Evolutionary conservation across 2,113 vertebrate genomes (phyloP).

Genomic region (Edolisoma coerulescens): DNA sequence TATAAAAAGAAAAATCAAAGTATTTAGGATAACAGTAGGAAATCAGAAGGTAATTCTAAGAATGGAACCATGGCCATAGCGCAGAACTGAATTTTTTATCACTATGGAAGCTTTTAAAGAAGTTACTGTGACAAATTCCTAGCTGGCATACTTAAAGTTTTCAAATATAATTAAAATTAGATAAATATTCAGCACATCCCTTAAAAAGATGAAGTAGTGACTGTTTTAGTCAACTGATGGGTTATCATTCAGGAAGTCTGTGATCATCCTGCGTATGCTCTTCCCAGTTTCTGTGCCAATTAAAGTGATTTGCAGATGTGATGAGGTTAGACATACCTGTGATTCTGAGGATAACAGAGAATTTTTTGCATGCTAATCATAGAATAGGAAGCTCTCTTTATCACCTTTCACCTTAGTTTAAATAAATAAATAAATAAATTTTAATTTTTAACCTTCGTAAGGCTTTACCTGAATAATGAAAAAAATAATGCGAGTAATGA

Average conservation of each 20-base stretch:
- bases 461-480: neutral
- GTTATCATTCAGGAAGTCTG: neutral
- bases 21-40: neutral
- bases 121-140: neutral
- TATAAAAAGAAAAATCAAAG: neutral
- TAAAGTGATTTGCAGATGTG: neutral
- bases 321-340: neutral
- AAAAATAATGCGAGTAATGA: neutral
- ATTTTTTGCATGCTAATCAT: neutral
- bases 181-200: neutral
- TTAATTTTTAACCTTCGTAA: neutral
- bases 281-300: neutral
- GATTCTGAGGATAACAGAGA: neutral
- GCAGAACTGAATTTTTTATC: neutral
- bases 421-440: neutral
- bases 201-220: neutral
- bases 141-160: neutral
- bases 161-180: neutral
- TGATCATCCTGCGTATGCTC: neutral
- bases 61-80: neutral
- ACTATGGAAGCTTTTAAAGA: neutral
- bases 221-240: neutral
- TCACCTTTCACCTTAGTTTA: neutral
- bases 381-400: neutral
- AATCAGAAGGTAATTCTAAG: neutral